Evolutionary conservation across 2,797 vertebrate genomes (phyloP), one percentile per base, ranked within the genome.

Genomic region (Argya squamiceps): DNA sequence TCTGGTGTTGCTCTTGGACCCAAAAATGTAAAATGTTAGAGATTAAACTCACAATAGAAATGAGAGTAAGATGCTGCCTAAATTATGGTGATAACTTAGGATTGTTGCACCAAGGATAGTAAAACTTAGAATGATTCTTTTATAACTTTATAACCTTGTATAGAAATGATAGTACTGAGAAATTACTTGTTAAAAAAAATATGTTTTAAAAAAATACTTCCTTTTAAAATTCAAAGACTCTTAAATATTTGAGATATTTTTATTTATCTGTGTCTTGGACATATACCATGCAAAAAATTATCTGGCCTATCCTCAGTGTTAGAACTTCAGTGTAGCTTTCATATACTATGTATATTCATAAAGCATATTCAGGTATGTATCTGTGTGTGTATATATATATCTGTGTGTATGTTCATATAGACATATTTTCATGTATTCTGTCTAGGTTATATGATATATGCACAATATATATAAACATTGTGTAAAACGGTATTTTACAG

Each of bases 351-450:
- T 39, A 4, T 58, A 29, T n/a, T 32, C 10, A 23, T 23, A 56
- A 3, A 44, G 4, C 0, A 0, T 71, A 32, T 69, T 20, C 20
- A 79, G 41, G 9, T 56, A 29, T 12, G 2, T 85, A 44, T 64
- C 19, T 62, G 3, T 36, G 4, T 16, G 0, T 41, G 2, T 67
- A 4, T 15, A 0, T 15, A 0, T 47, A 1, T 44, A 17, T 58
- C 5, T 75, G 2, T 52, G 5, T 73, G 11, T 62, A 24, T 53
- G 24, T 56, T 41, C 29, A 76, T 36, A 26, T 41, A 68, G 36
- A 47, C 3, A 10, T 44, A 67, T 62, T 62, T 62, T 29, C 9
- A 37, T 41, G 3, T 49, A 22, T 50, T 77, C 30, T 86, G 16
- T 52, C 37, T 89, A 14, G n/a, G 3, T 21, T 67, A 26, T 59